Conservation (phyloP, 2,888 invertebrate species). For the Scaptomyza reducta region DNA sequence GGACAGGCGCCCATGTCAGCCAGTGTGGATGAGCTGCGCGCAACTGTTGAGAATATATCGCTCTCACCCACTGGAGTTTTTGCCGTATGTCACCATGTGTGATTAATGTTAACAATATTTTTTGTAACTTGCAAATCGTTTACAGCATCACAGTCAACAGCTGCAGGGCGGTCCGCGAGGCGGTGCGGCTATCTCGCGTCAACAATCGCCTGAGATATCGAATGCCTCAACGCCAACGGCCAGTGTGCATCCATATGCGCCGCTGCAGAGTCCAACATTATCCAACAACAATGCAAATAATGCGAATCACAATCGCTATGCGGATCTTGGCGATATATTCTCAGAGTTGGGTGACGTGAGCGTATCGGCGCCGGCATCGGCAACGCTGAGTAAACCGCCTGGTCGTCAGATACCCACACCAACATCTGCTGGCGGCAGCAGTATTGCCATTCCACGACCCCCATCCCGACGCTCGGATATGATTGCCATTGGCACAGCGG, state of each 20-base stretch:
- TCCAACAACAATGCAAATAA: conserved; percentile 86
- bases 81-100: conserved; percentile 83
- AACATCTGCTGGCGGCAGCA: conserved; percentile 86
- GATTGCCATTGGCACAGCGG: conserved; percentile 73
- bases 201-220: conserved; percentile 92
- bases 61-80: conserved; percentile 90
- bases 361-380: conserved; percentile 86
- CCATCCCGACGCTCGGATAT: conserved; percentile 93
- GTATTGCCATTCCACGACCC: conserved; percentile 94
- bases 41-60: conserved; percentile 95
- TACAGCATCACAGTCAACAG: conserved; percentile 84
- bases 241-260: conserved; percentile 91
- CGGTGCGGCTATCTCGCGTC: conserved; percentile 74
- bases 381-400: conserved; percentile 82
- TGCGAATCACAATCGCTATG: conserved; percentile 83
- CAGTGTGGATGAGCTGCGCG: conserved; percentile 97
- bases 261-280: conserved; percentile 90
- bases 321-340: conserved; percentile 91
- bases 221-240: conserved; percentile 86
- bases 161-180: conserved; percentile 66
- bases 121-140: background rate
- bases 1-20: conserved; percentile 95
- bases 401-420: conserved; percentile 91
- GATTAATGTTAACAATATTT: background rate
- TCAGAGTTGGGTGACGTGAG: conserved; percentile 93